A percentile compares a stretch with the other conserved stretches of the same genome.
Conservation (phyloP, 2,113 vertebrate species). For the Callionymus lyra region DNA sequence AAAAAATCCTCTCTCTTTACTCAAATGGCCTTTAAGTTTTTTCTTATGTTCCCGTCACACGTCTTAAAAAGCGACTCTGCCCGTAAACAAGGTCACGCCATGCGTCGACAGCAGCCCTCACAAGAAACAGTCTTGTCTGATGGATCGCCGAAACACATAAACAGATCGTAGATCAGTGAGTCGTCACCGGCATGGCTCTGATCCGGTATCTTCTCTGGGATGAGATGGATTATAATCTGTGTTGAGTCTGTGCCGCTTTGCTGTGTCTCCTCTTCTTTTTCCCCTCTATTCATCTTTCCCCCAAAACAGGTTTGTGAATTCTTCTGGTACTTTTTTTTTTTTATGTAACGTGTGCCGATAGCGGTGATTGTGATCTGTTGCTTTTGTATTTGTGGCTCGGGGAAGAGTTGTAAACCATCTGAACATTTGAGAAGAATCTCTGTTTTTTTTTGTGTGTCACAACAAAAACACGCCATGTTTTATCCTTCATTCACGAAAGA, state of each 20-base stretch:
- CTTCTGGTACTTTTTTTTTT: slow-evolving; percentile 57
- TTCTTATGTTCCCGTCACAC: too few relatives aligned
- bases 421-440: slow-evolving; percentile 30
- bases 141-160: slow-evolving; percentile 23
- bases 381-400: slow-evolving; percentile 3
- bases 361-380: slow-evolving; percentile 45
- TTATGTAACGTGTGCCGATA: slow-evolving; percentile 52
- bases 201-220: slow-evolving; percentile 46
- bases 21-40: too few relatives aligned
- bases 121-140: slow-evolving; percentile 2
- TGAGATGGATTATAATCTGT: slow-evolving; percentile 47
- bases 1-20: too few relatives aligned
- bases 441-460: slow-evolving; percentile 36
- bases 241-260: slow-evolving; percentile 60
- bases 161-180: slow-evolving; percentile 16
- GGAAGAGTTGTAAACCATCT: slow-evolving; percentile 30
- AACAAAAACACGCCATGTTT: slow-evolving; percentile 24
- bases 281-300: slow-evolving; percentile 33
- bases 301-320: slow-evolving; percentile 4
- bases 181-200: slow-evolving; percentile 53
- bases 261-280: slow-evolving; percentile 52
- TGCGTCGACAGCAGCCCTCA: slow-evolving; percentile 12
- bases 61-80: too few relatives aligned
- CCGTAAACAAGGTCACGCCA: too few relatives aligned
- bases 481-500: slow-evolving; percentile 20